Base-by-base conservation (phyloP, 2,888 invertebrate species). In the Esperia sulphurella region DNA sequence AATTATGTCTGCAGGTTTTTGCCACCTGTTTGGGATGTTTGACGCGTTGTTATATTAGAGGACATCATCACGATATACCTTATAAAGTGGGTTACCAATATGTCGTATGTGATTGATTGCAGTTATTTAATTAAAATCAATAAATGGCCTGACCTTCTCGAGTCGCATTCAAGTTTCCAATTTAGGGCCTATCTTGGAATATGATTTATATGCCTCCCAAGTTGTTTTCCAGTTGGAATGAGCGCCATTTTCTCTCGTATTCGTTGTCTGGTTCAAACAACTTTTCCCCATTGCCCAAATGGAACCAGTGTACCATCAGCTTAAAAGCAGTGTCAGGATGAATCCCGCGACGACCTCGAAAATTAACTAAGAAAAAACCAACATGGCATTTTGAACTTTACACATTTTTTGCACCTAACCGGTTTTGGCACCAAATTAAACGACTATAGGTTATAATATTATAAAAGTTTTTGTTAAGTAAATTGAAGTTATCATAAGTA, bases 351-450 rank as follows among this genome's bases (percentile, higher is more conserved):
- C 70, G 79, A 75, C 82, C 81, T 82, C 81, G 73, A 75, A 66
- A 69, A 68, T 69, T 68, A 70, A 61, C 68, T 55, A 68, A 75
- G 74, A 72, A 67, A 73, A 75, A 75, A 76, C 68, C 75, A 75
- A 75, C 68, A 58, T 71, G 63, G 58, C 69, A 65, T 71, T 75
- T 72, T 82, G 77, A 82, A 80, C 80, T 81, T 78, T 73, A 73
- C 54, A 66, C 55, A 63, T 67, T 79, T 81, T 79, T 79, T 78
- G 66, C 62, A 51, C 41, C 46, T 49, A 72, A 71, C 72, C 68
- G 63, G 71, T 74, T 74, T 49, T 51, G 53, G 59, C 21, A 21
- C 21, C 21, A 21, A 21, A 21, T 21, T 21, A 21, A 21, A 21
- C 21, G 21, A 21, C 21, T 21, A 5, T 21, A 21, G 21, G 21